Evolutionary conservation across 35 echinoderm and acorn worm genomes (phyloP), one percentile per base, ranked within the genome.

Genomic region (Amphiura filiformis): DNA sequence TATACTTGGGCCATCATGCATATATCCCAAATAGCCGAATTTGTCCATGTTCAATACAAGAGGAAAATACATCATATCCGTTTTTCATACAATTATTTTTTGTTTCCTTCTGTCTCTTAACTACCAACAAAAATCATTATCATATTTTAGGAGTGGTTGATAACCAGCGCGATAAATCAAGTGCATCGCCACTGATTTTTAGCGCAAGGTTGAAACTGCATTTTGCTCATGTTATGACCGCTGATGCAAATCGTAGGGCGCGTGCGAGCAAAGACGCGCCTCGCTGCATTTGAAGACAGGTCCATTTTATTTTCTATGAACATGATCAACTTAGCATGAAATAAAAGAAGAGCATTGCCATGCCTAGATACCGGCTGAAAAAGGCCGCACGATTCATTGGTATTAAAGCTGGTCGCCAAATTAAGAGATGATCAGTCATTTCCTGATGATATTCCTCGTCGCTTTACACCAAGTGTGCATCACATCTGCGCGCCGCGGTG

Each of bases 351-450:
- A n/a, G n/a, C n/a, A n/a, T n/a, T n/a, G n/a, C n/a, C 9, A 5
- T 70, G 61, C 61, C 61, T 70, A 23, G 2, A 70, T n/a, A 70
- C 26, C 15, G 61, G 28, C 61, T 70, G 28, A 70, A 70, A 70
- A 23, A 70, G 61, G 1, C n/a, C n/a, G 26, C 61, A 26, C 61
- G 28, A 70, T 13, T 47, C 41, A n/a, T 47, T 70, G 61, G 61
- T 70, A 70, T 70, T 70, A 70, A 70, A 70, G 61, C 61, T 70
- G 61, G 61, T 70, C 28, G 61, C 61, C 28, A 70, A 70, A 70
- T 70, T 18, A 70, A 70, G 61, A 70, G 61, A 70, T 70, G 61
- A 70, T 70, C 61, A 70, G 61, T 70, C 61, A 70, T 70, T 70
- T 70, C 61, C 61, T 70, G 61, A 18, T 23, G 41, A 17, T 70